Percentiles rank a stretch among this genome's conserved stretches.
Conservation (phyloP, 2,888 invertebrate species). For the Drosophila colorata region DNA sequence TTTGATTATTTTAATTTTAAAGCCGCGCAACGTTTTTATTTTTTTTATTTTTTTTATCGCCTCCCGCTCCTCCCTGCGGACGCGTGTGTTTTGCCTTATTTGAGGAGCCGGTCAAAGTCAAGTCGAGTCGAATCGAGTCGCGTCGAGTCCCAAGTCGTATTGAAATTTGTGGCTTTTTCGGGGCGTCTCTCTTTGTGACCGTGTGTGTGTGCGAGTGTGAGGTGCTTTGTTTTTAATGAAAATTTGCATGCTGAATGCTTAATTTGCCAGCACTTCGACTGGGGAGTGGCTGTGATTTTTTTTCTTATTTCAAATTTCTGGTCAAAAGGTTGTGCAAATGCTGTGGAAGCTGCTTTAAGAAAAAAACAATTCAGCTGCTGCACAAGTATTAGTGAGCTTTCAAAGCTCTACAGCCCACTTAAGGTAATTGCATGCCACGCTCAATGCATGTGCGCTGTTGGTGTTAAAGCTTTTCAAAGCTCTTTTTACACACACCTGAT, state of each 20-base stretch:
- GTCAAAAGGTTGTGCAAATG: constrained; percentile 55
- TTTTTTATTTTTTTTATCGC: constrained; percentile 61
- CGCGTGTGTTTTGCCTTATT: constrained; percentile 54
- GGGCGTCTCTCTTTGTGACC: constrained; percentile 20
- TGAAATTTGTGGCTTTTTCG: constrained; percentile 54
- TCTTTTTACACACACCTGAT: neutral
- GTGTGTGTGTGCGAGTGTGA: constrained; percentile 8
- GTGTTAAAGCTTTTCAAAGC: constrained; percentile 15
- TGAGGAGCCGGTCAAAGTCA: constrained; percentile 72
- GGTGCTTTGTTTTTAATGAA: constrained; percentile 69
- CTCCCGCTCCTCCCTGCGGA: constrained; percentile 19
- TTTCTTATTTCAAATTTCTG: constrained; percentile 14
- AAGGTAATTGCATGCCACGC: neutral
- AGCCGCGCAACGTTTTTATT: constrained; percentile 59
- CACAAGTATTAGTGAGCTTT: constrained; percentile 35
- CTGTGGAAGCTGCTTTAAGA: constrained; percentile 2
- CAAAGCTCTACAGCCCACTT: constrained; percentile 2
- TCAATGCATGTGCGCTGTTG: neutral
- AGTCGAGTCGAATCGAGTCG: constrained; percentile 37
- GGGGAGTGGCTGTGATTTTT: constrained; percentile 42
- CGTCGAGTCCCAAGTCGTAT: constrained; percentile 41
- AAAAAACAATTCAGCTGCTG: neutral
- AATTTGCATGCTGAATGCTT: constrained; percentile 78
- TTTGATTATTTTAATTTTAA: constrained; percentile 80
- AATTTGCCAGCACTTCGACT: constrained; percentile 50